phyloP scores from a whole-genome alignment of 2,888 invertebrate genomes.

The Polydrusus tereticollis region DNA sequence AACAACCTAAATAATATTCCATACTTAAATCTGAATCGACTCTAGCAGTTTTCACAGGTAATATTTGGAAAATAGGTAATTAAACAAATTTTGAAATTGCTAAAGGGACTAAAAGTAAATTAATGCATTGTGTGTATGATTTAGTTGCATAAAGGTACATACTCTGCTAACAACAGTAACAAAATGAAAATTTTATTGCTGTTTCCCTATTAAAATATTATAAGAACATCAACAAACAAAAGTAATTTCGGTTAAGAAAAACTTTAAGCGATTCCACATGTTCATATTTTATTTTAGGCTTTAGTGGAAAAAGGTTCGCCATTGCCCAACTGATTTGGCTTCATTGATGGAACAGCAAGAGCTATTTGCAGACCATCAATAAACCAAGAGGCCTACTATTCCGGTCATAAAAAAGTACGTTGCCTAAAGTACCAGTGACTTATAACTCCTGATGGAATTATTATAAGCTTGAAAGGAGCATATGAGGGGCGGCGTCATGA shows the following conservation, averaged over 20 bases:
- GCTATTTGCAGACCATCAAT: conserved; percentile 47
- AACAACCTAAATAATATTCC: not conserved
- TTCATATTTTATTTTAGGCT: not conserved
- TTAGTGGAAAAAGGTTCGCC: conserved; percentile 21
- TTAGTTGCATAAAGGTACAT: not conserved
- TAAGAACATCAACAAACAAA: not conserved
- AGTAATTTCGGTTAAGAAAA: no score
- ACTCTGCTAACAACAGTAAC: not conserved
- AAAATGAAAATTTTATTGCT: not conserved
- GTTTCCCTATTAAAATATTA: not conserved
- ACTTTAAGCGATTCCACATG: no score
- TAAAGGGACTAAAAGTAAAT: no score
- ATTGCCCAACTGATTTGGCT: conserved; percentile 49
- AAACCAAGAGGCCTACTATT: conserved; percentile 50
- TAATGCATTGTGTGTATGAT: no score
- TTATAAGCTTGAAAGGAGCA: conserved; percentile 44
- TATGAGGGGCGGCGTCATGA: conserved; percentile 50
- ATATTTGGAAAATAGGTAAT: not conserved
- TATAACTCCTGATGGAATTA: conserved; percentile 51
- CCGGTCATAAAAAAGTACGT: conserved; percentile 49
- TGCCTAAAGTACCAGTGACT: conserved; percentile 52
- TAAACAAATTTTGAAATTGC: no score
- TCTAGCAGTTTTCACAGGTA: not conserved
- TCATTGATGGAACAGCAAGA: conserved; percentile 50
- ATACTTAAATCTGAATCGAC: not conserved